phyloP scores from a whole-genome alignment of 2,113 vertebrate species.

The Psephotus haematonotus region DNA sequence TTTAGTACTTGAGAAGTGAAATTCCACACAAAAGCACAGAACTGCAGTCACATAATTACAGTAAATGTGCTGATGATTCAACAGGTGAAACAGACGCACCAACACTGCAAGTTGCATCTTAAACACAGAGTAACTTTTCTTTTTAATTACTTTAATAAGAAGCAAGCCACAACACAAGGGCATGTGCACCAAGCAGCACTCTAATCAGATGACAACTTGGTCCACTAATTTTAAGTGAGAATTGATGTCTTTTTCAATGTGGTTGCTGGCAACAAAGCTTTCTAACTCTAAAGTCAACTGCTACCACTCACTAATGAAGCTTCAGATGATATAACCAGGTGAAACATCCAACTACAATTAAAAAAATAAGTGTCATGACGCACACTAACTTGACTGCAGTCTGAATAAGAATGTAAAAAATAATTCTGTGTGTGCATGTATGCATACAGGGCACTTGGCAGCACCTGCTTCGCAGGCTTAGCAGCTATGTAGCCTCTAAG shows the following conservation, averaged over 20 bases:
- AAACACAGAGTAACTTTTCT: neutral
- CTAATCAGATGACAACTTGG: neutral
- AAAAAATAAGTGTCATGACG: neutral
- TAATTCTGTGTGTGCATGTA: no score
- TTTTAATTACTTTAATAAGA: neutral
- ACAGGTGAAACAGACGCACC: neutral
- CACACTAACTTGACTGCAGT: accelerated
- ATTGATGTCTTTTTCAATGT: neutral
- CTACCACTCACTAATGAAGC: neutral
- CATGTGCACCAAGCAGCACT: neutral
- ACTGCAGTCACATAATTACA: neutral
- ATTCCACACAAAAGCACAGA: neutral
- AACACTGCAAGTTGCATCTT: neutral
- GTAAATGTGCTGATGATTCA: neutral
- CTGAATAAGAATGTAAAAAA: neutral
- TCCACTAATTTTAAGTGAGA: neutral
- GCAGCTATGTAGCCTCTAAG: neutral
- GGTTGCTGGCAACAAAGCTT: neutral
- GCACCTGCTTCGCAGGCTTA: neutral
- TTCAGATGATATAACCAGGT: neutral
- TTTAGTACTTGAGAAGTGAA: neutral
- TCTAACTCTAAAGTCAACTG: neutral
- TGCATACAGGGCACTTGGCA: accelerated
- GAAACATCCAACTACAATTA: neutral
- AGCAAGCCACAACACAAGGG: neutral